Evolutionary conservation across 2,797 vertebrate species (phyloP).

Genomic region (Anas georgica): DNA sequence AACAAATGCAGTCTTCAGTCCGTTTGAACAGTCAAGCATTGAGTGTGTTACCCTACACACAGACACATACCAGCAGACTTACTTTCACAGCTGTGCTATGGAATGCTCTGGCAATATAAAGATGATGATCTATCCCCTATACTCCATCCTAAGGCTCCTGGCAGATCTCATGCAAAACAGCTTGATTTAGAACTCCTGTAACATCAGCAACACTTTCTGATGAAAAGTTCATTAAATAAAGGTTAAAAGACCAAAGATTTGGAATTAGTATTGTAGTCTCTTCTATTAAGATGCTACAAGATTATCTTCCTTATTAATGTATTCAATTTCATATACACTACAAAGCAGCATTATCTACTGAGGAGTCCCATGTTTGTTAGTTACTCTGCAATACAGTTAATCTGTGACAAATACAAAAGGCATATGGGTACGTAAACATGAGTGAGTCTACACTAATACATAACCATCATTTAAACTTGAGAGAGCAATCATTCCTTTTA

Average conservation of each 20-base stretch:
- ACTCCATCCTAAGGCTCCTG: not conserved
- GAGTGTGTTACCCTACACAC: no score
- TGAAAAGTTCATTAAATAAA: not conserved
- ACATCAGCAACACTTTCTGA: not conserved
- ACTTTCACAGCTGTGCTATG: not conserved
- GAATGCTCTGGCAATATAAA: not conserved
- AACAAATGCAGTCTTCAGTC: not conserved
- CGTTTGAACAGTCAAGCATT: not conserved
- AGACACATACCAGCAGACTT: not conserved
- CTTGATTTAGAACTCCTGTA: not conserved
- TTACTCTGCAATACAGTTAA: not conserved
- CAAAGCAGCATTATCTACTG: not conserved
- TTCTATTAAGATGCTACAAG: not conserved
- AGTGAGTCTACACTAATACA: not conserved
- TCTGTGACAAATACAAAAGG: not conserved
- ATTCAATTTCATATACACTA: not conserved
- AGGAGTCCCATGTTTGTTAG: not conserved
- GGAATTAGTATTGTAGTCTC: not conserved
- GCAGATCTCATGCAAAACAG: accelerated
- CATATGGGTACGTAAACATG: not conserved
- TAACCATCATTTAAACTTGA: not conserved
- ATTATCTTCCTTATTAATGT: not conserved
- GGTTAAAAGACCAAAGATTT: not conserved
- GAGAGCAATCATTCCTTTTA: not conserved
- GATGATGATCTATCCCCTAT: no score